Base-by-base conservation (phyloP, 1,140 invertebrate genomes). In the Drosophila insularis region DNA sequence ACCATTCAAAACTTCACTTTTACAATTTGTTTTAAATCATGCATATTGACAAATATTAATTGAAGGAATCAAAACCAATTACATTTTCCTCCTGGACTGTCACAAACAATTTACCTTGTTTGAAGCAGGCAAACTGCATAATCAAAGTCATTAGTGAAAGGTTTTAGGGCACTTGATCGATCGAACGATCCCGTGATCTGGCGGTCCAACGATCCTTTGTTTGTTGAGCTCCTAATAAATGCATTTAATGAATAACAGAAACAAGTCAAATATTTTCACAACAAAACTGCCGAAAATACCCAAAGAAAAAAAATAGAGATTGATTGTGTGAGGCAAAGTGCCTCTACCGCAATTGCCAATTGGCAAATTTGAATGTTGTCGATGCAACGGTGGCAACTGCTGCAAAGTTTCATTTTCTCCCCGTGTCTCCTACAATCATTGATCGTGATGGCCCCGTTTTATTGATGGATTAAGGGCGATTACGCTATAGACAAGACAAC, bases 401-500 rank as follows among this genome's bases (percentile, higher is more conserved):
- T 80, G 71, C 71, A 61, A 60, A 68, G 78, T 81, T 50, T 19
- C 17, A 21, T 21, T 19, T 14, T 50, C 8, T 50, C 43, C 43
- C 43, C 19, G 17, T 50, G 17, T 50, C 43, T 13, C 4, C 35
- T 4, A n/a, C 40, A 21, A 50, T 50, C 17, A 11, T 50, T 50
- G 43, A 86, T 90, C 89, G 89, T 90, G 89, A 90, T 90, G 89
- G 87, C 89, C 87, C 87, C 89, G 89, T 90, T 90, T 90, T 90
- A 90, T 90, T 90, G 89, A 90, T 90, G 82, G 89, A 90, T 90
- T 89, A 90, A 90, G 89, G 89, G 89, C 89, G 89, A 90, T 90
- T 90, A 90, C 82, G 89, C 82, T 87, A 90, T 90, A 50, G 43
- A 50, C 80, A 75, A 73, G 64, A 59, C 62, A 39, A 67, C 68